Percentiles rank a stretch among this genome's conserved stretches.
These are phyloP conservation scores for Callosobruchus maculatus DNA, from an alignment of 2,888 invertebrate species.

Conservation along the genomic window DNA sequence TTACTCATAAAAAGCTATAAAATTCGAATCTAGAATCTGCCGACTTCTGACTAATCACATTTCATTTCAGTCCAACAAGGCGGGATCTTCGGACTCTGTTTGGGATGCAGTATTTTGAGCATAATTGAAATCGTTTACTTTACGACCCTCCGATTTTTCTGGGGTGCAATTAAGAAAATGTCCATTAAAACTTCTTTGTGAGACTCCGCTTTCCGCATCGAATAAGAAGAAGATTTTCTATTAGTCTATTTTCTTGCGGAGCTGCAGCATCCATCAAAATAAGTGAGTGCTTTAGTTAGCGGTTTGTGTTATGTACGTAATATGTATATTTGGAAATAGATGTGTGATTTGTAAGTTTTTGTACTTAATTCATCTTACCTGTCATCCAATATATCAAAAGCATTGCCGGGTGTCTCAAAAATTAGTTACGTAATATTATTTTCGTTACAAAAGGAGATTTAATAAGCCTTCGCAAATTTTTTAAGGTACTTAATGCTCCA, in stretches of 20 bases:
- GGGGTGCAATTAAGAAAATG: slow-evolving; percentile 19
- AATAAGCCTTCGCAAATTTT: no score
- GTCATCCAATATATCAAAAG: no score
- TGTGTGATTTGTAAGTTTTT: not conserved
- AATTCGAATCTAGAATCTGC: not conserved
- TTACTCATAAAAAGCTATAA: not conserved
- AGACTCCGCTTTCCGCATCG: not conserved
- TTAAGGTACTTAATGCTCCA: no score
- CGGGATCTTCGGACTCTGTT: slow-evolving; percentile 2
- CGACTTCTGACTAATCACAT: not conserved
- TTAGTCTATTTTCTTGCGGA: not conserved
- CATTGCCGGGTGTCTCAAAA: no score
- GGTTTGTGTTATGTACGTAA: not conserved
- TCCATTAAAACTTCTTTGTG: slow-evolving; percentile 36
- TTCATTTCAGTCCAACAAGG: slow-evolving; percentile 3
- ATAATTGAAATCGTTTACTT: slow-evolving; percentile 30
- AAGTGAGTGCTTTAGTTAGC: not conserved
- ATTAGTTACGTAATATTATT: no score
- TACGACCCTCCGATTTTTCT: slow-evolving; percentile 24
- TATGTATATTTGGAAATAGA: not conserved
- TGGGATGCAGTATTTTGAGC: slow-evolving; percentile 21
- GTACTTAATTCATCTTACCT: not conserved
- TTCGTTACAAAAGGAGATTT: no score
- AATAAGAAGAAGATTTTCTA: not conserved
- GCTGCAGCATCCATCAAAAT: not conserved